phyloP scores from a whole-genome alignment of 2,888 invertebrate species.

The Perdita meconis region DNA sequence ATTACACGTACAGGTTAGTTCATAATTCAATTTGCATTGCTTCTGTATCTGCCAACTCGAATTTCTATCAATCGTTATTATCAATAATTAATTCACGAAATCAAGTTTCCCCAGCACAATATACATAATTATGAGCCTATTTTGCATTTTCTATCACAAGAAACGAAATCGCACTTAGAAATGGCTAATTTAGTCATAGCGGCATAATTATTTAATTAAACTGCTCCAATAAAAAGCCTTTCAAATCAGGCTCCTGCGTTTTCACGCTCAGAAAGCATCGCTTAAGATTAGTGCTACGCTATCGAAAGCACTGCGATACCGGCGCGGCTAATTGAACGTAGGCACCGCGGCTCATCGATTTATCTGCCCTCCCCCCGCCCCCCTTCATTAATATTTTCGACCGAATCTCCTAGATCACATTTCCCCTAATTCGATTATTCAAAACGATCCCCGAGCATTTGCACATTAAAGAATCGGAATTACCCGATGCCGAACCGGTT shows the following conservation, averaged over 20 bases:
- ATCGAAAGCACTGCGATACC: background rate
- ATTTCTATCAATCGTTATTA: no score
- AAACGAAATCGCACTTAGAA: no score
- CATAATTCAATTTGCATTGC: no score
- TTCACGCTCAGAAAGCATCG: background rate
- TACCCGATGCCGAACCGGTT: constrained; percentile 1
- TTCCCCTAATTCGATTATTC: constrained; percentile 21
- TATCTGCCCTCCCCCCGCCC: no score
- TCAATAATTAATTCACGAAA: background rate
- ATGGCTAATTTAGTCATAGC: background rate
- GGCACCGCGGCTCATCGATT: background rate
- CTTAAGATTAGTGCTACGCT: background rate
- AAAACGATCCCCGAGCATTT: background rate
- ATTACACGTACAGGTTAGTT: no score
- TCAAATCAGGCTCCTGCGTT: background rate
- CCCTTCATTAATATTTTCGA: background rate
- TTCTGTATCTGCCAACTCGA: no score
- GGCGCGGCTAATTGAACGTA: background rate
- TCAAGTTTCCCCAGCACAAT: background rate
- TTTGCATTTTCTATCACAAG: no score
- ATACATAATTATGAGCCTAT: no score
- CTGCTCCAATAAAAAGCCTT: background rate
- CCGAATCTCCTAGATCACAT: background rate
- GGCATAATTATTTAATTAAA: background rate
- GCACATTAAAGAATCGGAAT: background rate